These are phyloP conservation scores for Microcebus griseorufus DNA, from an alignment of 2,113 vertebrate genomes.

Conservation along the genomic window DNA sequence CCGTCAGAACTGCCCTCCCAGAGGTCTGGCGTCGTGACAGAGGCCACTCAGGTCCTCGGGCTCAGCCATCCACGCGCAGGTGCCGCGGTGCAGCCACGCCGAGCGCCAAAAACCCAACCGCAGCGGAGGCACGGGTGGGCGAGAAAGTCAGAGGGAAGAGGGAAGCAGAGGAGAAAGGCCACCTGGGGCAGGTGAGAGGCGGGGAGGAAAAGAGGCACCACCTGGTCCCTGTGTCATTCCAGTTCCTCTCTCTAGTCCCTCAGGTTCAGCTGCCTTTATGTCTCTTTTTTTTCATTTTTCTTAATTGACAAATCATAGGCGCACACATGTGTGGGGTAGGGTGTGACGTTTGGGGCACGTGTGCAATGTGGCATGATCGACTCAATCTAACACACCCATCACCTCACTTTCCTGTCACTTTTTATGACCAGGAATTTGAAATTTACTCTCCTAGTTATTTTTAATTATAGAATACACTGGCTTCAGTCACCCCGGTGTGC, in stretches of 20 bases:
- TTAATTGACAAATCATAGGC: background rate
- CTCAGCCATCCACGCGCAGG: accelerated
- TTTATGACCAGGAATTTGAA: background rate
- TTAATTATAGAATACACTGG: background rate
- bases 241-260: background rate
- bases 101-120: background rate
- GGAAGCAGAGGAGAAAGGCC: background rate
- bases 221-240: background rate
- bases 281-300: background rate
- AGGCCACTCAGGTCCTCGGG: too few species aligned
- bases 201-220: accelerated
- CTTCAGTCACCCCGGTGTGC: background rate
- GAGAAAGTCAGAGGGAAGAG: background rate
- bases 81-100: background rate
- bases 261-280: background rate
- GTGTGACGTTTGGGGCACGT: background rate
- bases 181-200: accelerated
- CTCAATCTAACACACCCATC: background rate
- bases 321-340: background rate
- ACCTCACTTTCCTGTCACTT: background rate
- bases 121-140: accelerated
- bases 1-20: background rate
- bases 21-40: background rate
- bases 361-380: too few species aligned
- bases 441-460: background rate